Evolutionary conservation across 2,113 vertebrate genomes (phyloP), one percentile per base, ranked within the genome.

Genomic region (Nesogale talazaci): DNA sequence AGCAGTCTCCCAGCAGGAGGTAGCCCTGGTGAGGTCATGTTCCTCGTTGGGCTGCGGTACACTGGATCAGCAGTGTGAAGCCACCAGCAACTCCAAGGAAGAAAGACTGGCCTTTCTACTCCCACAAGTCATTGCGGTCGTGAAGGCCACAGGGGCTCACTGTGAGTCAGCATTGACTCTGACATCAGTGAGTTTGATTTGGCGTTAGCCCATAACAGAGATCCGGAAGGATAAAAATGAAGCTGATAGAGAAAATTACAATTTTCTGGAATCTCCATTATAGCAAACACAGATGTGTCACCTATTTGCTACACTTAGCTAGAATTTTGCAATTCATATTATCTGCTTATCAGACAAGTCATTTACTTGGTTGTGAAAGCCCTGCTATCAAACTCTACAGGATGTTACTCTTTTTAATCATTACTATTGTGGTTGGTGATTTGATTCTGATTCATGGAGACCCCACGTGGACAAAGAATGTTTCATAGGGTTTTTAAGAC

Each of bases 241-340:
- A 16, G 4, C 76, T 76, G 91, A 8, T 3, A 82, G 65, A 95
- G 25, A 85, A 95, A 93, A 89, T 56, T 31, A 2, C 40, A 52
- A 80, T 57, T 7, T n/a, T 25, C 36, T 36, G 19, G 31, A 59
- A 46, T 82, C 34, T 87, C 5, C 46, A 83, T 65, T 12, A 59
- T 19, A 4, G 34, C 11, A 89, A 4, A 92, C 65, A 88, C 36
- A 72, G 6, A 46, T n/a, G n/a, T n/a, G n/a, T n/a, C n/a, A n/a
- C n/a, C n/a, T n/a, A n/a, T n/a, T n/a, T 40, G 12, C 31, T 90
- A 83, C 10, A 78, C 4, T 70, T 85, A 75, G 23, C 27, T 61
- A 87, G 34, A 38, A 89, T 67, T 72, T 94, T 75, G 12, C 20
- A 83, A 23, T 8, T 36, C 52, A 42, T 85, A 46, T 46, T 63